Base-by-base conservation (phyloP, 2,797 vertebrate species). In the Sparus aurata region DNA sequence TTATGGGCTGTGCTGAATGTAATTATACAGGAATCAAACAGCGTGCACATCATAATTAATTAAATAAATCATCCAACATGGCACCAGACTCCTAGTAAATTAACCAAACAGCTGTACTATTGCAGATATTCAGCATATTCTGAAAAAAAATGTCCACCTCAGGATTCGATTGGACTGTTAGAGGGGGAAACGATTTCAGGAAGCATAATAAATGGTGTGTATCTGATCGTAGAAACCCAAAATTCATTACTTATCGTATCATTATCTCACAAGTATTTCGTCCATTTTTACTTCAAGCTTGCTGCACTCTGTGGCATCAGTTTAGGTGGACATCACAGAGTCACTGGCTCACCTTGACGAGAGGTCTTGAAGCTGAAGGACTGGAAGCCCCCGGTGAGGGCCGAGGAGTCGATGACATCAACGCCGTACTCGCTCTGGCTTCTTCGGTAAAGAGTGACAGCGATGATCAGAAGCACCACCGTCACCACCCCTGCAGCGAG, bases 311-410 rank as follows among this genome's bases (percentile, higher is more conserved):
- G 25, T 18, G 16, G 41, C 50, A 15, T 11, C 13, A 30, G 9
- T 34, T 38, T 4, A 22, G 25, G 50, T 5, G 49, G 9, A 22
- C 38, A 63, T 25, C 6, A 4, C 7, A 12, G 0, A 6, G 45
- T 73, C 50, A 12, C 5, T 13, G 69, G 59, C 96, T 97, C 94
- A 99, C 98, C 98, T 97, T 97, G 97, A 87, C 95, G 97, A 89
- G 97, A 97, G 58, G 97, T 97, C 96, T 99, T 99, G 95, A 98
- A 99, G 95, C 97, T 98, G 95, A 99, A 99, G 87, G 97, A 97
- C 96, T 99, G 98, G 94, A 98, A 98, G 90, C 97, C 98, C 80
- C 98, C 98, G 4, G 97, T 97, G 87, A 99, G 96, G 25, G 98
- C 98, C 30, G 98, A 98, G 65, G 98, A 98, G 94, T 98, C 98